These are phyloP conservation scores for Pachliopta kotzebuea DNA, from an alignment of 2,888 invertebrate genomes.

Conservation along the genomic window DNA sequence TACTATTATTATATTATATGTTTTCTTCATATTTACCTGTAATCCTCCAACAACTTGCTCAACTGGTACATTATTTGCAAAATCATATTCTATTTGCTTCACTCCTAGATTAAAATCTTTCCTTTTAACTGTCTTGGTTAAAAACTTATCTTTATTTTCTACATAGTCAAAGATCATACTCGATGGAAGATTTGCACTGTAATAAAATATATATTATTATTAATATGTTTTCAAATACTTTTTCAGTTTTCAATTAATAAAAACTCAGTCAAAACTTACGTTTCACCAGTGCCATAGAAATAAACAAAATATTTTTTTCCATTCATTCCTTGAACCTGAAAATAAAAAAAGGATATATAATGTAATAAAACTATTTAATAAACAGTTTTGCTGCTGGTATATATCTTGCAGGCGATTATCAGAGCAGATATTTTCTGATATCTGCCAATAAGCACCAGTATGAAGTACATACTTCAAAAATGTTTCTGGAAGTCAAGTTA, in stretches of 20 bases:
- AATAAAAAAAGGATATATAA: conserved; percentile 33
- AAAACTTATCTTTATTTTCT: conserved; percentile 89
- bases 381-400: not conserved
- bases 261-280: conserved; percentile 84
- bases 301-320: conserved; percentile 91
- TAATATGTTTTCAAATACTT: not conserved
- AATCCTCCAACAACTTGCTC: conserved; percentile 60
- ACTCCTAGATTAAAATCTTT: conserved; percentile 94
- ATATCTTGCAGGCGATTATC: not conserved
- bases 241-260: too few species aligned
- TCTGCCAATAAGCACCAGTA: too few species aligned
- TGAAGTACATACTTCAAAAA: too few species aligned
- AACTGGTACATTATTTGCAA: conserved; percentile 79
- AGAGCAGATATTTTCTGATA: not conserved
- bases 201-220: conserved; percentile 33
- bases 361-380: not conserved
- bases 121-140: conserved; percentile 87
- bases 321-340: conserved; percentile 83
- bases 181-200: conserved; percentile 86
- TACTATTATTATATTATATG: not conserved
- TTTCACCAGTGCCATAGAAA: conserved; percentile 97
- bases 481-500: too few species aligned
- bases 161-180: conserved; percentile 93
- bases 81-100: conserved; percentile 91
- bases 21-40: conserved; percentile 42